phyloP scores from a whole-genome alignment of 2,113 vertebrate species.

The Athene noctua region DNA sequence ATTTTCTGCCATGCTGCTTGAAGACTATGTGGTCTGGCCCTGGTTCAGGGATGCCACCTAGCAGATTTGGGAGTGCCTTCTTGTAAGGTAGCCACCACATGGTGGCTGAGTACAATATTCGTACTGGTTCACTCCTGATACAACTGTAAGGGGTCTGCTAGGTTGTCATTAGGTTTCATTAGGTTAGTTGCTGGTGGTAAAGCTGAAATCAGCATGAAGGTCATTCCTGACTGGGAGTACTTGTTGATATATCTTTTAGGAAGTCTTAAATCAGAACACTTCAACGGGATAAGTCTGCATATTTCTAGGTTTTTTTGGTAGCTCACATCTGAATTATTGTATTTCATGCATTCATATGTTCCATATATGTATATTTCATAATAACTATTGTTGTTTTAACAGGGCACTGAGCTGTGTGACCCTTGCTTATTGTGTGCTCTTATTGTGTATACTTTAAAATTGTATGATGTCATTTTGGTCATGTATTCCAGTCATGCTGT shows the following conservation, averaged over 20 bases:
- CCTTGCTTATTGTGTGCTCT: background rate
- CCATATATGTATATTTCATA: background rate
- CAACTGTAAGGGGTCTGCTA: background rate
- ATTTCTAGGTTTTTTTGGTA: background rate
- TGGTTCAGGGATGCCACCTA: background rate
- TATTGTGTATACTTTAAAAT: background rate
- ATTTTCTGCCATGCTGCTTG: background rate
- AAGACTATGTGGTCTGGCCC: too few species aligned
- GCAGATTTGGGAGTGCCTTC: background rate
- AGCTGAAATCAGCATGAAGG: background rate
- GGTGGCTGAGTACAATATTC: background rate
- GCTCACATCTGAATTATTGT: background rate
- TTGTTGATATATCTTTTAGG: background rate
- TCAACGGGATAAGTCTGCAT: background rate
- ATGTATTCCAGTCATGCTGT: background rate
- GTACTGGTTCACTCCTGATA: background rate
- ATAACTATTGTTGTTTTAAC: background rate
- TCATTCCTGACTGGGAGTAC: background rate
- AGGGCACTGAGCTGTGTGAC: background rate
- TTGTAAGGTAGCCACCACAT: background rate
- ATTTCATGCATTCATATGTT: background rate
- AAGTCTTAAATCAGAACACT: background rate
- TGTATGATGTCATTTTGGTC: background rate
- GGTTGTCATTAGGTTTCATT: background rate
- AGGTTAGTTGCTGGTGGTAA: background rate